Base-by-base conservation (phyloP, 2,797 vertebrate species). In the Poeciliopsis presidionis region DNA sequence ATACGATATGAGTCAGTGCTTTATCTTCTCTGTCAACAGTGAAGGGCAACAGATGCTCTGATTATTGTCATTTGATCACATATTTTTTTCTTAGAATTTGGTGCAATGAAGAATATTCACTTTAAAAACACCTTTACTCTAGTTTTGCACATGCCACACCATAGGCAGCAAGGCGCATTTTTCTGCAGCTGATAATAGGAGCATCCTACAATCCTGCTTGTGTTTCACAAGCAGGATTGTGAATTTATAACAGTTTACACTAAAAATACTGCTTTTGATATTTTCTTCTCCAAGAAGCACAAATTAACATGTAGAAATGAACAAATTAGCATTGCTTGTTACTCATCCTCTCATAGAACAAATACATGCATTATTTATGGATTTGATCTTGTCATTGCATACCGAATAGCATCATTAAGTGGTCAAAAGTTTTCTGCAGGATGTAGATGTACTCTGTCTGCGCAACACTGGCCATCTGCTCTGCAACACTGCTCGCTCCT, bases 391-490 rank as follows among this genome's bases (percentile, higher is more conserved):
- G 11, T 36, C 47, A 61, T 39, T 69, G 46, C 76, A 12, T 79
- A 81, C 36, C 20, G 5, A 41, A 36, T 14, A 46, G 53, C 51
- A 76, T 69, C 1, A 47, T 53, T 43, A 46, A 72, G 63, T 69
- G 74, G 12, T 30, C 39, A 39, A 65, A 86, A 33, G 39, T 73
- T 86, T 80, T 80, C 46, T 39, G 30, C 41, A 69, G 67, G 67
- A 39, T 72, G 55, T 86, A 78, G 74, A 73, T 83, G 33, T 63
- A 39, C 47, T 81, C 25, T 79, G 45, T 81, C 25, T 79, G 45
- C 75, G 81, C 61, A 77, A 77, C 65, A 76, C 39, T 18, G 43
- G 76, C 90, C 89, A 92, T 92, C 92, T 93, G 92, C 75, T 86
- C 80, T 78, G 78, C 76, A 75, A 77, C 45, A 88, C 59, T 77